Evolutionary conservation across 2,113 vertebrate genomes (phyloP).

Genomic region (Pseudorectes ferrugineus): DNA sequence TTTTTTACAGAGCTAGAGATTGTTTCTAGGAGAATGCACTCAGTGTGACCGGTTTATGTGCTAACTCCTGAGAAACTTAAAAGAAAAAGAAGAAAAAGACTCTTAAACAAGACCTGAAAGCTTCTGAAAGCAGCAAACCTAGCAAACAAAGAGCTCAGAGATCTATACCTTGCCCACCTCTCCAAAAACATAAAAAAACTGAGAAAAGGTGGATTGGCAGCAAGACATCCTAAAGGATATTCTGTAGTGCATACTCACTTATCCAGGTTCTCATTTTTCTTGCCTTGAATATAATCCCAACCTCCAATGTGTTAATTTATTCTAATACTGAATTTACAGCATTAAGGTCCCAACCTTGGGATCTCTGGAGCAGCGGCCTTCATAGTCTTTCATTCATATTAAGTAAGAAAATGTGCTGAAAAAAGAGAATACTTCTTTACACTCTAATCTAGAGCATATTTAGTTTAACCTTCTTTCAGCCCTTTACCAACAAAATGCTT

Average conservation of each 20-base stretch:
- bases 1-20: conserved; percentile 21
- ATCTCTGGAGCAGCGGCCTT: not conserved
- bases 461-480: conserved; percentile 48
- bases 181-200: not conserved
- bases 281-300: not conserved
- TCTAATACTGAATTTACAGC: not conserved
- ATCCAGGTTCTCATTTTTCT: not conserved
- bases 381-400: not conserved
- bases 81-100: not conserved
- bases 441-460: not conserved
- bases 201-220: not conserved
- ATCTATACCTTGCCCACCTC: not conserved
- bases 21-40: not conserved
- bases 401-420: not conserved
- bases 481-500: conserved; percentile 1
- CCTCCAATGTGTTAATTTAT: not conserved
- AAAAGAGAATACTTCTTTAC: not conserved
- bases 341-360: not conserved
- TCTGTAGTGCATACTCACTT: not conserved
- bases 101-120: not conserved
- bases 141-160: not conserved
- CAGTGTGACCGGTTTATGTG: not conserved
- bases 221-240: not conserved
- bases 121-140: not conserved
- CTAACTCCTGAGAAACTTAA: not conserved